Conservation (phyloP, 2,797 vertebrate species). For the Hyperoplus immaculatus region DNA sequence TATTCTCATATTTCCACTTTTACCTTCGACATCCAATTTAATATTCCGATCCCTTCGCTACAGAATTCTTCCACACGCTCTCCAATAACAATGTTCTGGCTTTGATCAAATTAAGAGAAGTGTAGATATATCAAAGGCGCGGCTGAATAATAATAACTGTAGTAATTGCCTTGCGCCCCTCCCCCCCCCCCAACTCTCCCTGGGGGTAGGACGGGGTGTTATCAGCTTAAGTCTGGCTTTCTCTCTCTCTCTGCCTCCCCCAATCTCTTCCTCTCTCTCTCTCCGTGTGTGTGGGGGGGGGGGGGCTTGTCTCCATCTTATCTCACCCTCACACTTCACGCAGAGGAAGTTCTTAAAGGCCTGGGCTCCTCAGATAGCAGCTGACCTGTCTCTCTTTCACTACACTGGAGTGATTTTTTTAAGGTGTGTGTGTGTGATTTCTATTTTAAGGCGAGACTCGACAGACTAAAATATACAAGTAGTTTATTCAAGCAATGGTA, state of each 20-base stretch:
- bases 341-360: slow-evolving; percentile 69
- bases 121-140: slow-evolving; percentile 58
- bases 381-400: slow-evolving; percentile 59
- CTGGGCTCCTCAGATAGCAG: slow-evolving; percentile 66
- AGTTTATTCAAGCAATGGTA: no score
- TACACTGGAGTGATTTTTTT: slow-evolving; percentile 43
- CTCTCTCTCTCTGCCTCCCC: slow-evolving; percentile 36
- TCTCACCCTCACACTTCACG: slow-evolving; percentile 69
- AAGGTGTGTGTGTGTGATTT: no score
- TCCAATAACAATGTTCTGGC: slow-evolving; percentile 38
- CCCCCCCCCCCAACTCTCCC: slow-evolving; percentile 20
- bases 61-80: slow-evolving; percentile 23
- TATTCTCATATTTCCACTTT: neutral
- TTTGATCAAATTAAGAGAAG: slow-evolving; percentile 65
- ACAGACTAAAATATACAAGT: no score
- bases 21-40: neutral
- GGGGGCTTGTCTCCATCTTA: slow-evolving; percentile 67
- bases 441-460: no score
- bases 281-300: neutral
- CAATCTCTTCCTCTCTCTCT: slow-evolving; percentile 48
- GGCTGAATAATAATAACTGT: slow-evolving; percentile 54
- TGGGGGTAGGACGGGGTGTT: slow-evolving; percentile 33
- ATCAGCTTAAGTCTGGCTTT: slow-evolving; percentile 63
- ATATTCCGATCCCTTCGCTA: slow-evolving; percentile 18
- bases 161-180: slow-evolving; percentile 19